Evolutionary conservation across 2,797 vertebrate species (phyloP).

Genomic region (Trachops cirrhosus): DNA sequence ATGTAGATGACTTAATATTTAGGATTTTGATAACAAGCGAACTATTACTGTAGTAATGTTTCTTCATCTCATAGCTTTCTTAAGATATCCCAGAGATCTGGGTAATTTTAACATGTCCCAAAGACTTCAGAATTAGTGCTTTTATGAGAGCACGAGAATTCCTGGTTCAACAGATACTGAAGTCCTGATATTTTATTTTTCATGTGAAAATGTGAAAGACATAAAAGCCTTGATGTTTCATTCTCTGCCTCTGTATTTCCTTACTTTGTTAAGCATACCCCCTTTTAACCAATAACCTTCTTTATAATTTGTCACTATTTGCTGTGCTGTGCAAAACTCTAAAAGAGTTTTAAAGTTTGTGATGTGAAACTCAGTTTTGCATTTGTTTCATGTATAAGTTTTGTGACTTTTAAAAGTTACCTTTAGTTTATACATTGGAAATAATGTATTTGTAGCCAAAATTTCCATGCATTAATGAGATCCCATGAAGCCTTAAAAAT

Average conservation of each 20-base stretch:
- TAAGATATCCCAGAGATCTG: neutral
- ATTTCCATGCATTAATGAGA: constrained; percentile 53
- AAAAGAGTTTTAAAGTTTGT: neutral
- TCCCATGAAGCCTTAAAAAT: neutral
- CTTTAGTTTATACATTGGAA: constrained; percentile 31
- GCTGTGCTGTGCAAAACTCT: neutral
- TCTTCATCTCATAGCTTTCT: neutral
- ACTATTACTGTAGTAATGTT: neutral
- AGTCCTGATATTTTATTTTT: constrained; percentile 4
- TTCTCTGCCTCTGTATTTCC: neutral
- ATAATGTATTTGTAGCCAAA: constrained; percentile 6
- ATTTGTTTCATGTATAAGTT: neutral
- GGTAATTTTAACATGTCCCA: neutral
- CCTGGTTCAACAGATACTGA: neutral
- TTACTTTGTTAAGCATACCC: neutral
- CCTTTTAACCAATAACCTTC: neutral
- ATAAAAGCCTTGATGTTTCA: neutral
- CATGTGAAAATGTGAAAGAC: neutral
- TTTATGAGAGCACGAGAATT: neutral
- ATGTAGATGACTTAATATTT: neutral
- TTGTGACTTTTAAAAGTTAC: constrained; percentile 1
- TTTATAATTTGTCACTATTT: neutral
- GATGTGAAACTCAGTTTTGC: neutral
- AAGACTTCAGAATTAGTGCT: constrained; percentile 25
- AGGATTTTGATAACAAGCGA: neutral